A percentile compares a stretch with the other conserved stretches of the same genome.
Evolutionary conservation across 1,140 invertebrate genomes (phyloP).

Genomic region (Lucilia cuprina): DNA sequence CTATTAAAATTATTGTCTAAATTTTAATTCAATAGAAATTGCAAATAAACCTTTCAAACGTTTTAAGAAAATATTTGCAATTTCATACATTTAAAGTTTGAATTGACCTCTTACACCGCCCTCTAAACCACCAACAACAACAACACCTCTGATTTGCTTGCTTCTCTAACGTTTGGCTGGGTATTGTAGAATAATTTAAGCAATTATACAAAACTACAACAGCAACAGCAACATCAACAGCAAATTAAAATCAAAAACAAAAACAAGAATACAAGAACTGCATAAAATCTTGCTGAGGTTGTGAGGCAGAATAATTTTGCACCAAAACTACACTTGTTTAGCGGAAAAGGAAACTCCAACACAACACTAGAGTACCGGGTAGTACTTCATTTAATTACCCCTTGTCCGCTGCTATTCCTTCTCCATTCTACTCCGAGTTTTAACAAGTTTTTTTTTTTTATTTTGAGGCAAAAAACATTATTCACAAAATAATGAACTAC

Average conservation of each 20-base stretch:
- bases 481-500: slow-evolving; percentile 30
- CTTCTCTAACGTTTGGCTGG: not conserved
- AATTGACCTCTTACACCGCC: not conserved
- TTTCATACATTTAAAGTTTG: no score
- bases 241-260: not conserved
- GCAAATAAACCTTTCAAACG: no score
- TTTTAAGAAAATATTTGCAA: no score
- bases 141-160: not conserved
- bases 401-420: no score
- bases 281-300: not conserved
- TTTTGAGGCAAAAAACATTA: slow-evolving; percentile 8
- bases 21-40: no score
- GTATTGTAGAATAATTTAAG: not conserved
- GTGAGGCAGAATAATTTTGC: not conserved
- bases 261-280: no score
- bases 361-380: not conserved
- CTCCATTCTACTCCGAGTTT: no score
- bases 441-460: no score
- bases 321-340: not conserved
- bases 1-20: no score
- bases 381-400: no score
- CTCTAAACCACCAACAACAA: not conserved
- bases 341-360: not conserved
- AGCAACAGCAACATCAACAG: not conserved
- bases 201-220: slow-evolving; percentile 1